These are phyloP conservation scores for Fregetta grallaria DNA, from an alignment of 2,113 vertebrate genomes.

Conservation along the genomic window DNA sequence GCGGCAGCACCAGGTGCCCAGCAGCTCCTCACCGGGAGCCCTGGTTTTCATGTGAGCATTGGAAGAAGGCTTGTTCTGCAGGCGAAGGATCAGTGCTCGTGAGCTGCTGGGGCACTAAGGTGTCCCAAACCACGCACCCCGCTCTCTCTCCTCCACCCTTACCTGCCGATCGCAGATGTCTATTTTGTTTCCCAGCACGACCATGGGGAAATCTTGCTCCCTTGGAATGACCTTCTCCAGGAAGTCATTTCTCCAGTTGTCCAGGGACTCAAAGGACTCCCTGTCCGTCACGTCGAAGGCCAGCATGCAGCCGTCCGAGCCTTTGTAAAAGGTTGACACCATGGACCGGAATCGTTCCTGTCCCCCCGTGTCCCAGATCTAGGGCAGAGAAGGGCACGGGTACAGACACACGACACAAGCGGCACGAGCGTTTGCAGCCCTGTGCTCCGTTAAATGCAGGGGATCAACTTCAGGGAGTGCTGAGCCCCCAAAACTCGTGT, in stretches of 20 bases:
- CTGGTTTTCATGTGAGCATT: rapidly evolving
- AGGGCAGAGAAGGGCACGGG: neutral
- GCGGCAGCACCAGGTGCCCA: neutral
- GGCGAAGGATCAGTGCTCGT: rapidly evolving
- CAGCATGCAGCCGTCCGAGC: slow-evolving; percentile 78
- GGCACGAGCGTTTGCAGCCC: neutral
- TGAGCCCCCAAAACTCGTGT: neutral
- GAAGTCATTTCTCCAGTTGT: slow-evolving; percentile 78
- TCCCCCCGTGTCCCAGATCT: slow-evolving; percentile 85
- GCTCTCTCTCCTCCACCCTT: neutral
- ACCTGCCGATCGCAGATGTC: slow-evolving; percentile 80
- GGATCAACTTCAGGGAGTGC: neutral
- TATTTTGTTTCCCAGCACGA: slow-evolving; percentile 82
- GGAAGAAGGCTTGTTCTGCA: neutral
- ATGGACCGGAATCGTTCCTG: slow-evolving; percentile 83
- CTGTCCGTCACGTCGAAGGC: slow-evolving; percentile 79
- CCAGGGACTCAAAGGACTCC: slow-evolving; percentile 77
- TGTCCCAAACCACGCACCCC: rapidly evolving
- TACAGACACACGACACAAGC: rapidly evolving
- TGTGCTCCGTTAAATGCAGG: neutral
- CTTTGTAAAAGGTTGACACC: slow-evolving; percentile 83
- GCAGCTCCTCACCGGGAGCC: neutral
- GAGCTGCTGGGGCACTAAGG: rapidly evolving
- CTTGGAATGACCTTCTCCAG: slow-evolving; percentile 72
- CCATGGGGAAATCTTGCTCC: slow-evolving; percentile 76